Evolutionary conservation across 2,797 vertebrate genomes (phyloP).

Genomic region (Enteromius radiatus): DNA sequence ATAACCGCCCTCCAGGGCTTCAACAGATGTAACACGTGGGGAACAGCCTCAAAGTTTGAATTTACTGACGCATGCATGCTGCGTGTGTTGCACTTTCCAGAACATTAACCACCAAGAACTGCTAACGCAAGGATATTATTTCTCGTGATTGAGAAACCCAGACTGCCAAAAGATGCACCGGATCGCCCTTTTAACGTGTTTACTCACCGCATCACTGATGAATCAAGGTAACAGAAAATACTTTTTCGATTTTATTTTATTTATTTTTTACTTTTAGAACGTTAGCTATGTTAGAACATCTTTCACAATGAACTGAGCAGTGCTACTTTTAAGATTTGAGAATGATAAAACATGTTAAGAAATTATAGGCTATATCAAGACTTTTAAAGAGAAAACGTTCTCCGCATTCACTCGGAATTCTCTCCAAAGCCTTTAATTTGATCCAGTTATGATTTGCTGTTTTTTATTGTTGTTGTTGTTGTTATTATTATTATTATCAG

Average conservation of each 20-base stretch:
- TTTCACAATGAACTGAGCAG: not conserved
- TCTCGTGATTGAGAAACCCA: not conserved
- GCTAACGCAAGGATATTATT: constrained; percentile 43
- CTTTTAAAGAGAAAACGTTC: not conserved
- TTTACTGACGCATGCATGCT: constrained; percentile 1
- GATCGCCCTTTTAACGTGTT: constrained; percentile 29
- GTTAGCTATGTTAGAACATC: not conserved
- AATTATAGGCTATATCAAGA: too few relatives aligned
- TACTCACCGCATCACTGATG: constrained; percentile 43
- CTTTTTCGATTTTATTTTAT: not conserved
- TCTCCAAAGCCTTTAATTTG: not conserved
- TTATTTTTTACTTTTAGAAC: not conserved
- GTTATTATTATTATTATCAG: too few relatives aligned
- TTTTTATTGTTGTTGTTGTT: not conserved
- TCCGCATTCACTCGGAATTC: not conserved
- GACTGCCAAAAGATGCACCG: constrained; percentile 47
- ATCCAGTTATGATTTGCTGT: not conserved
- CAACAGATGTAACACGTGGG: constrained; percentile 48
- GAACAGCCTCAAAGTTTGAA: constrained; percentile 43
- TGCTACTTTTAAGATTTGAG: not conserved
- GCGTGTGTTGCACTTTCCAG: not conserved
- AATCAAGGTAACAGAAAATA: constrained; percentile 50
- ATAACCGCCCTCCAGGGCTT: constrained; percentile 25
- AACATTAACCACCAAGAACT: not conserved
- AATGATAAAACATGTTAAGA: not conserved